Base-by-base conservation (phyloP, 2,888 invertebrate species). In the Drosophila recens region DNA sequence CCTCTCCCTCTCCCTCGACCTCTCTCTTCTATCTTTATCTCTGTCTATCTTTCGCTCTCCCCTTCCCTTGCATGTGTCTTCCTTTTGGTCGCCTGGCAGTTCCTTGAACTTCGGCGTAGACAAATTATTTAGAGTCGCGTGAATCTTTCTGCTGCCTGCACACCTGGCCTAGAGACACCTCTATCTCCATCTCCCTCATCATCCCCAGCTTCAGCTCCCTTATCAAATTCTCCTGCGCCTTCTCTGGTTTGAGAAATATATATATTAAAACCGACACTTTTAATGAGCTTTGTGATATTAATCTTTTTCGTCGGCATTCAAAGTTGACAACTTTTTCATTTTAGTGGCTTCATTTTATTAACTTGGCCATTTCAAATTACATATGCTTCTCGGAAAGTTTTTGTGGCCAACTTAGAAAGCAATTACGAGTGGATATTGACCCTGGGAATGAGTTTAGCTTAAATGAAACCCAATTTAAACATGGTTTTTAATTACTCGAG, bases 221-320 rank as follows among this genome's bases (percentile, higher is more conserved):
- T 33, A 11, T 6, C 13, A 23, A 5, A 3, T 15, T 15, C n/a
- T n/a, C 33, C 10, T 15, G 13, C 8, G 11, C 45, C 20, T n/a
- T 20, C 53, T 33, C 40, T 13, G 54, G 38, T 33, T 36, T 45
- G 51, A 40, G 57, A 67, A 46, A 58, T 59, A 43, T 57, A 78
- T 57, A 70, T 73, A 78, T 82, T 79, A 87, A 87, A 82, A 75
- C 78, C 84, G 84, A 77, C 87, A 86, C 52, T 86, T 87, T 89
- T 89, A 90, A 89, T 89, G 89, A 90, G 90, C 79, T 87, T 80
- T 81, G 69, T 81, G 82, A 87, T 70, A 86, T 90, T 89, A 89
- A 90, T 89, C 90, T 87, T 69, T 71, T 81, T 73, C 72, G 81
- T 61, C 62, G 80, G 59, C 80, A 72, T 72, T 56, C 57, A 71